Conservation (phyloP, 2,797 vertebrate genomes). For the Aulostomus chinensis region DNA sequence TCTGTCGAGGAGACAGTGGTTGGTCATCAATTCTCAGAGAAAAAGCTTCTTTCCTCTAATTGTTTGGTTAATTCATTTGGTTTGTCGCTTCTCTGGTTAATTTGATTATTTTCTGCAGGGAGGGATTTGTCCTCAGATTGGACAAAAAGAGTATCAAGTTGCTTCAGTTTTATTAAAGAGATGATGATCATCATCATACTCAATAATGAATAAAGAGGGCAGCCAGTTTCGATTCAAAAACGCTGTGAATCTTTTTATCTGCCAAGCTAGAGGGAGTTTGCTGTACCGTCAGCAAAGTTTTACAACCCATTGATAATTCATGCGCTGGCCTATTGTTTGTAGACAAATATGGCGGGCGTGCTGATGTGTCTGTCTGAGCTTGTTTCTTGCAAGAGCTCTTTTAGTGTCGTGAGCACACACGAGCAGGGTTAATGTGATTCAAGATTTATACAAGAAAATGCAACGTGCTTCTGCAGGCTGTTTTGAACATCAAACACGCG, state of each 20-base stretch:
- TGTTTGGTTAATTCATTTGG: too few relatives aligned
- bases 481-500: conserved; percentile 24
- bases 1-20: conserved; percentile 32
- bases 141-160: conserved; percentile 7
- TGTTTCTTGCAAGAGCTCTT: too few relatives aligned
- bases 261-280: conserved; percentile 7
- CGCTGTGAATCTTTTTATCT: conserved; percentile 38
- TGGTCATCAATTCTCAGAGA: too few relatives aligned
- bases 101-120: conserved; percentile 7
- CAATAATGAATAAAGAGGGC: conserved; percentile 40
- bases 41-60: conserved; percentile 8
- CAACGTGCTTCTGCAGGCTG: conserved; percentile 13
- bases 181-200: conserved; percentile 27
- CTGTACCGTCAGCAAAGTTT: conserved; percentile 11
- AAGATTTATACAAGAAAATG: conserved; percentile 20
- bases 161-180: conserved; percentile 43
- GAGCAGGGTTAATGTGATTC: too few relatives aligned
- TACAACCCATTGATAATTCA: conserved; percentile 1
- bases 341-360: neutral
- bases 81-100: neutral
- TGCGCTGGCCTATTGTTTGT: neutral
- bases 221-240: conserved; percentile 26
- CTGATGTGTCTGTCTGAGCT: conserved; percentile 1
- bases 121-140: neutral
- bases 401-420: too few relatives aligned